phyloP scores from a whole-genome alignment of 2,113 vertebrate genomes.

The Capricornis sumatraensis region DNA sequence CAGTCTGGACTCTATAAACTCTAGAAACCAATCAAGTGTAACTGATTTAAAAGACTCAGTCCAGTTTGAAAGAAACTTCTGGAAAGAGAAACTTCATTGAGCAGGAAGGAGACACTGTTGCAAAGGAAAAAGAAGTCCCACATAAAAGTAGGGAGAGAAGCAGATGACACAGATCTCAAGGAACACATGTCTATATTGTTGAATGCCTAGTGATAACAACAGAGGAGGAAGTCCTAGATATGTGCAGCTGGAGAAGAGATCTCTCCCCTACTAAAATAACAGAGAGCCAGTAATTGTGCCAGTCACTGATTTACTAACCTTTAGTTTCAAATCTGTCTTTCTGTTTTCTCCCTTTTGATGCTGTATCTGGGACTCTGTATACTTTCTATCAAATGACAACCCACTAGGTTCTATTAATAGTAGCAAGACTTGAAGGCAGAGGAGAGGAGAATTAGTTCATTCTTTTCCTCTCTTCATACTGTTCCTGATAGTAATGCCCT shows the following conservation, averaged over 20 bases:
- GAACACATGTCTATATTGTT: not conserved
- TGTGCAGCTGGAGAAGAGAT: not conserved
- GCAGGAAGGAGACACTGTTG: not conserved
- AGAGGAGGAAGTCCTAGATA: not conserved
- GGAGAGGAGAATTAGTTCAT: not conserved
- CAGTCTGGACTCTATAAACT: not conserved
- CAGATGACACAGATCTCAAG: not conserved
- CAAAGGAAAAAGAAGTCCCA: not conserved
- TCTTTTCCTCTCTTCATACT: not conserved
- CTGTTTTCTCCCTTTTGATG: not conserved
- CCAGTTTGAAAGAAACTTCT: not conserved
- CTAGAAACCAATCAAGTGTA: not conserved
- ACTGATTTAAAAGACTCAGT: not conserved
- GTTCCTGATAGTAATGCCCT: not conserved
- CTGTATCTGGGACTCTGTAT: not conserved
- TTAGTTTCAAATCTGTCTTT: not conserved
- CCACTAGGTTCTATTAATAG: not conserved
- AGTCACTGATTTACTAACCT: not conserved
- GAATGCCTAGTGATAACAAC: not conserved
- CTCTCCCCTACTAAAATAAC: not conserved
- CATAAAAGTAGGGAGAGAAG: not conserved
- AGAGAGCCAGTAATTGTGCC: not conserved
- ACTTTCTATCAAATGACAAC: not conserved
- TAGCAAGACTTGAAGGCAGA: not conserved
- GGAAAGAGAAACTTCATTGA: not conserved